Percentiles rank a stretch among this genome's conserved stretches.
Conservation (phyloP, 92 coral and sea anemone genomes). For the Zoanthus sansibaricus region DNA sequence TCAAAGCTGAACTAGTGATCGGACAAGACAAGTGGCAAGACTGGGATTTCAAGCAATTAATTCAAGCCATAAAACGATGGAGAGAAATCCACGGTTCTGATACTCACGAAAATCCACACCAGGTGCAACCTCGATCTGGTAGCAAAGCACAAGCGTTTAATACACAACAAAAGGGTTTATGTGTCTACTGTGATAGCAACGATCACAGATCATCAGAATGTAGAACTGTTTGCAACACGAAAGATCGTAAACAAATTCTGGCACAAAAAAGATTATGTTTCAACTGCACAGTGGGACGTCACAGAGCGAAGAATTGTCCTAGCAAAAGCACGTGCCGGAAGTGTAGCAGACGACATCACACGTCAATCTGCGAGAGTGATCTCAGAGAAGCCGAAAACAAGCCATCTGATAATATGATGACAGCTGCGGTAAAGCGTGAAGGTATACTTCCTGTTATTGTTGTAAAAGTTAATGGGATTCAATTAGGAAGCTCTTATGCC, state of each 20-base stretch:
- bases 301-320: neutral
- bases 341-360: neutral
- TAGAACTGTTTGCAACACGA: no score
- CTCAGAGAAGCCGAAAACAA: neutral
- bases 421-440: neutral
- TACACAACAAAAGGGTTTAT: neutral
- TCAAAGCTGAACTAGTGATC: constrained; percentile 13
- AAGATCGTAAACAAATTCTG: no score
- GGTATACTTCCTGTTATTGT: neutral
- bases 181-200: constrained; percentile 1
- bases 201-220: neutral
- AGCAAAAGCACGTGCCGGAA: constrained; percentile 5
- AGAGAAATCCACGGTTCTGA: neutral
- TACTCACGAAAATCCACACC: neutral
- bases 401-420: constrained; percentile 1
- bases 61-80: constrained; percentile 1
- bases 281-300: neutral
- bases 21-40: constrained; percentile 29
- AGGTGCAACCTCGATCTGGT: neutral
- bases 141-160: neutral
- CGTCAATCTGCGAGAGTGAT: neutral
- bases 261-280: no score
- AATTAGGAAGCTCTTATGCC: neutral
- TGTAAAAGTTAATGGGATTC: neutral
- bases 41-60: constrained; percentile 12